Conservation (phyloP, 2,113 vertebrate genomes). For the Semnornis frantzii region DNA sequence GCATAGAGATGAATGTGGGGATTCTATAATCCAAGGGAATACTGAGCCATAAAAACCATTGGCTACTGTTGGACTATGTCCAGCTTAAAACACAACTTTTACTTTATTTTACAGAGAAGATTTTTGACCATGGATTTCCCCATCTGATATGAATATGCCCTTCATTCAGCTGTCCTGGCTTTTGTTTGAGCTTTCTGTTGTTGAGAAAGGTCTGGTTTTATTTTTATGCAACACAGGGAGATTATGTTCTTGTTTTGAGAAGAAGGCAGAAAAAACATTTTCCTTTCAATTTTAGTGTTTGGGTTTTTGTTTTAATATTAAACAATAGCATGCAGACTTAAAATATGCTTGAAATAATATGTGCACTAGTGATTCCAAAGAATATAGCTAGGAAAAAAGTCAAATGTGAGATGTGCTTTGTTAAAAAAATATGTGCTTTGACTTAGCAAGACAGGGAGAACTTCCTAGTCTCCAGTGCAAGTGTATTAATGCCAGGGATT, state of each 20-base stretch:
- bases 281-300: not conserved
- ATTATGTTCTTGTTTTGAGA: not conserved
- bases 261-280: not conserved
- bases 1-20: not conserved
- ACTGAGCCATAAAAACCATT: not conserved
- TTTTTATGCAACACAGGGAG: not conserved
- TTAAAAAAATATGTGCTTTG: not conserved
- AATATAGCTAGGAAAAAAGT: constrained; percentile 3
- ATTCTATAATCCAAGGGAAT: not conserved
- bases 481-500: constrained; percentile 39
- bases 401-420: not conserved
- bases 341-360: constrained; percentile 30
- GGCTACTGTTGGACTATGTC: not conserved
- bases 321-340: constrained; percentile 30
- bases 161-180: not conserved
- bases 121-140: not conserved
- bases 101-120: not conserved
- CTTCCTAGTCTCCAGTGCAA: not conserved
- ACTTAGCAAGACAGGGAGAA: constrained; percentile 10
- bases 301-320: not conserved
- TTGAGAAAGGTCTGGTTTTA: not conserved
- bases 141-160: not conserved
- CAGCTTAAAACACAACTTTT: not conserved
- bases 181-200: not conserved
- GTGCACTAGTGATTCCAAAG: constrained; percentile 63